phyloP scores from a whole-genome alignment of 64 coral and sea anemone genomes.

The Orbicella faveolata region DNA sequence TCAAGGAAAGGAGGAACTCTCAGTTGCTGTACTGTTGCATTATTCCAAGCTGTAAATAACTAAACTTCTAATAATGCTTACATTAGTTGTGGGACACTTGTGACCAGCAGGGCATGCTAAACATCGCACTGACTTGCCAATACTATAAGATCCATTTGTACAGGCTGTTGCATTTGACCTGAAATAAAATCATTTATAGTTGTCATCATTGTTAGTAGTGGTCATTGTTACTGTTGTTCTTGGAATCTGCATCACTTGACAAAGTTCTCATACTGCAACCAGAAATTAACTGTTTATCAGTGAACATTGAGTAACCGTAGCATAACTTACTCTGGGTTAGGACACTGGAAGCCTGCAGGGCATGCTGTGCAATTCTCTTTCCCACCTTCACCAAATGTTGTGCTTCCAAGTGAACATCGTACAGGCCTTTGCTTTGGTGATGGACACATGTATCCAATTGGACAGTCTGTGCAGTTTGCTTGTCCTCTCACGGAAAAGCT shows the following conservation, averaged over 20 bases:
- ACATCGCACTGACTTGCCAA: constrained; percentile 65
- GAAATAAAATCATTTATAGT: not conserved
- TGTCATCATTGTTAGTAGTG: not conserved
- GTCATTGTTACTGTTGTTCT: too few relatives aligned
- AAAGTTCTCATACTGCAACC: too few relatives aligned
- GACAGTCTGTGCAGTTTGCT: constrained; percentile 89
- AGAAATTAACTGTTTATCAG: too few relatives aligned
- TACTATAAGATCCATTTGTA: constrained; percentile 68
- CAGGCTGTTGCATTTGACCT: constrained; percentile 49
- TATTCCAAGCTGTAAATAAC: not conserved
- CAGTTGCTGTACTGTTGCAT: not conserved
- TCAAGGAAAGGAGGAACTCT: not conserved
- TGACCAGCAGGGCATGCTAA: constrained; percentile 76
- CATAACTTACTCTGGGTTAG: constrained; percentile 81
- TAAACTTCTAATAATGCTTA: not conserved
- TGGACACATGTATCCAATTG: constrained; percentile 87
- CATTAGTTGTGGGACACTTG: constrained; percentile 62
- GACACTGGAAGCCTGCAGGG: constrained; percentile 77
- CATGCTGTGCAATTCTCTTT: constrained; percentile 75
- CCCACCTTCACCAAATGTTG: constrained; percentile 63
- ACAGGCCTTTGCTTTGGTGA: constrained; percentile 57
- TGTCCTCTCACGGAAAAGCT: constrained; percentile 71
- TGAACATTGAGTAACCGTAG: too few relatives aligned
- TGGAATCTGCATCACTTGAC: too few relatives aligned
- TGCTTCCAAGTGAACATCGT: constrained; percentile 78